Percentiles rank a stretch among this genome's conserved stretches.
Evolutionary conservation across 2,888 invertebrate species (phyloP).

Genomic region (Piscicola geometra): DNA sequence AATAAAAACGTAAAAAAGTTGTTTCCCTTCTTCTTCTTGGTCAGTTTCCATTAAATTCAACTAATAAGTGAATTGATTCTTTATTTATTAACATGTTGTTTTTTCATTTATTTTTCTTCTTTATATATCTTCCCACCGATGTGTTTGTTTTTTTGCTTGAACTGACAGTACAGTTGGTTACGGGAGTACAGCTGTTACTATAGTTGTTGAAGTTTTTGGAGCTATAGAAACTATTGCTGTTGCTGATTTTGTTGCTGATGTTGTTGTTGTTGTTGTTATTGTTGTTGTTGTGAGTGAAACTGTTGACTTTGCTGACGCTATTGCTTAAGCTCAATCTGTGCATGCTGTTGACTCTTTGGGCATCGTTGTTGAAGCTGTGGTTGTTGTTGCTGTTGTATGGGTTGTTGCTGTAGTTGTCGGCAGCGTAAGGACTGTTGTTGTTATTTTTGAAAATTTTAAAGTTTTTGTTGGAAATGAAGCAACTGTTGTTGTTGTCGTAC

Average conservation of each 20-base stretch:
- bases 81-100: too few relatives aligned
- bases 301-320: background rate
- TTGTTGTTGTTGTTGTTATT: background rate
- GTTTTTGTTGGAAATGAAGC: background rate
- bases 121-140: slow-evolving; percentile 8
- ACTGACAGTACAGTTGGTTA: background rate
- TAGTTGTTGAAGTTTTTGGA: background rate
- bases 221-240: slow-evolving; percentile 3
- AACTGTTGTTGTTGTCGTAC: slow-evolving; percentile 8
- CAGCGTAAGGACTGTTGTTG: background rate
- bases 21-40: too few relatives aligned
- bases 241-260: background rate
- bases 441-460: background rate
- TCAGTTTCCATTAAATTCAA: too few relatives aligned
- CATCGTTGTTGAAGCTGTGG: background rate
- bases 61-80: too few relatives aligned
- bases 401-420: background rate
- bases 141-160: background rate
- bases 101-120: background rate
- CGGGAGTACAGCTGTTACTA: background rate
- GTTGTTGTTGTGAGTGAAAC: background rate
- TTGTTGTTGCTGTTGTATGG: background rate
- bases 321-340: background rate
- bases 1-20: too few relatives aligned
- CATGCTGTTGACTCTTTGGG: background rate